Percentiles rank a stretch among this genome's conserved stretches.
phyloP scores from a whole-genome alignment of 1,140 invertebrate genomes.

The Drosophila murphyi region DNA sequence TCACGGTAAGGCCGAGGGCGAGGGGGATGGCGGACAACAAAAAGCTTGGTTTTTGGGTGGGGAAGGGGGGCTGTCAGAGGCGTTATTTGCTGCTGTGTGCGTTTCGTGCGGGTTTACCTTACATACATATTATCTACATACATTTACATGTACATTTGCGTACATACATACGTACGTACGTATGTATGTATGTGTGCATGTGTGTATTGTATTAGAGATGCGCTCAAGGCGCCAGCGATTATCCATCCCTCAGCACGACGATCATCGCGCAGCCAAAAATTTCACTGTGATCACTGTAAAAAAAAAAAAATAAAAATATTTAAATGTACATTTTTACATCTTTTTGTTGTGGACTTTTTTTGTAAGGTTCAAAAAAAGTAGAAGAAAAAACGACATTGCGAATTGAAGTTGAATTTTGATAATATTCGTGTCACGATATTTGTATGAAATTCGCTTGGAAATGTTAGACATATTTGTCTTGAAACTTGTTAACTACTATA shows the following conservation, averaged over 20 bases:
- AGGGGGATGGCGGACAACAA: neutral
- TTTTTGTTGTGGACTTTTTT: too few relatives aligned
- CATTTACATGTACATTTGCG: neutral
- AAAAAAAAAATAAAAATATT: neutral
- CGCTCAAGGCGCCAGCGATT: conserved; percentile 1
- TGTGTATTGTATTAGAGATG: conserved; percentile 15
- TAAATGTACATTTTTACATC: too few relatives aligned
- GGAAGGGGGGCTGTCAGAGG: conserved; percentile 35
- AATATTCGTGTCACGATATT: too few relatives aligned
- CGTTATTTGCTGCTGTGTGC: conserved; percentile 11
- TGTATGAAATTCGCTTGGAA: too few relatives aligned
- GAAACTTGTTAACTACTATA: too few relatives aligned
- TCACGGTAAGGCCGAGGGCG: neutral
- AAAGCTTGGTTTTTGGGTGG: conserved; percentile 15
- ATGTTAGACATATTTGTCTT: too few relatives aligned
- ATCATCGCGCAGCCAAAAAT: conserved; percentile 4
- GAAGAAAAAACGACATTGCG: too few relatives aligned
- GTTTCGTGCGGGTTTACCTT: neutral
- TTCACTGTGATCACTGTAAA: neutral
- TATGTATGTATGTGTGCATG: neutral
- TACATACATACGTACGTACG: neutral
- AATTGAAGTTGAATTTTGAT: too few relatives aligned
- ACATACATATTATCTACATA: neutral
- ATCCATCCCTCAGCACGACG: neutral
- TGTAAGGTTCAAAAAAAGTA: too few relatives aligned